Evolutionary conservation across 2,113 vertebrate genomes (phyloP).

Genomic region (Phrynosoma platyrhinos): DNA sequence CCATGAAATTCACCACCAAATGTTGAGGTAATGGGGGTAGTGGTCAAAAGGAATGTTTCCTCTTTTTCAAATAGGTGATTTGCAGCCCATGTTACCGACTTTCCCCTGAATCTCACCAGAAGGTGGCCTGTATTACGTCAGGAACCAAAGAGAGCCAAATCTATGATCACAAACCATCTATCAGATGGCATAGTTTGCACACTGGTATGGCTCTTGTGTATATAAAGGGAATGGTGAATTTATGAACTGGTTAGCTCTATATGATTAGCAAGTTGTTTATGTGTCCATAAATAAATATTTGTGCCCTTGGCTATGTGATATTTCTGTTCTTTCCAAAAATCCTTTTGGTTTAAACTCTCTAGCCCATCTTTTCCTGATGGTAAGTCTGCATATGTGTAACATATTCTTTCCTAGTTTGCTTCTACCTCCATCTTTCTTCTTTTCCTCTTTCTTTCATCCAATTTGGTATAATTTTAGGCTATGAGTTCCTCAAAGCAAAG

Average conservation of each 20-base stretch:
- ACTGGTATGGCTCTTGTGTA: background rate
- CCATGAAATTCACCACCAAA: too few relatives aligned
- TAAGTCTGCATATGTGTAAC: too few relatives aligned
- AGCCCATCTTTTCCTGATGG: background rate
- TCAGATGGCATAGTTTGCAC: background rate
- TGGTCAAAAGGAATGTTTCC: too few relatives aligned
- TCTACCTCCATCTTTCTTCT: background rate
- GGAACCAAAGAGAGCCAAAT: too few relatives aligned
- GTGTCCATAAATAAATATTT: background rate
- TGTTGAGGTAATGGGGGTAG: too few relatives aligned
- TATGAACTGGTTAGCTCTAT: background rate
- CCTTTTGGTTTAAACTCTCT: background rate
- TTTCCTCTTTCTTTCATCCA: background rate
- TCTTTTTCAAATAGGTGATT: background rate
- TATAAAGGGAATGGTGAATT: background rate
- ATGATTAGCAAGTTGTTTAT: background rate
- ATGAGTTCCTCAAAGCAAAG: too few relatives aligned
- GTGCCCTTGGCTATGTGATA: background rate
- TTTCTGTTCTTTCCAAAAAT: background rate
- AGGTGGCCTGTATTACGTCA: too few relatives aligned
- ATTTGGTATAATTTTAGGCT: too few relatives aligned
- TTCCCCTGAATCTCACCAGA: too few relatives aligned
- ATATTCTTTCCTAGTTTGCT: background rate
- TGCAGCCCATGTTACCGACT: too few relatives aligned
- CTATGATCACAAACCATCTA: too few relatives aligned